Base-by-base conservation (phyloP, 2,888 invertebrate species). In the Beris morrisii region DNA sequence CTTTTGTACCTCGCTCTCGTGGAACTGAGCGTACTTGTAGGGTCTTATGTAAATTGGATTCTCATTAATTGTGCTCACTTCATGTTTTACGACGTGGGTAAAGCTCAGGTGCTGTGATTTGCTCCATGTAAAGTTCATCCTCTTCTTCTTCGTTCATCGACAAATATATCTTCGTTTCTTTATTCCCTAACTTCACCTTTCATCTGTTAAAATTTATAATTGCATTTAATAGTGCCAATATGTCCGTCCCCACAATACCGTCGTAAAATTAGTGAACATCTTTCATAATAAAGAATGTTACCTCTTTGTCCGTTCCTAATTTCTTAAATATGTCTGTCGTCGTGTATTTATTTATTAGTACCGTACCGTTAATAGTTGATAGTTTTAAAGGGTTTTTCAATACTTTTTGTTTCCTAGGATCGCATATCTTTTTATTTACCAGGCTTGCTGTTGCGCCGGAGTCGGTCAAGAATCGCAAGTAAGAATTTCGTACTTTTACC, bases 141-240 rank as follows among this genome's bases (percentile, higher is more conserved):
- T 22, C 22, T 22, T 22, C 3, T 22, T 22, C 22, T 22, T 4
- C 71, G 58, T n/a, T 76, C 75, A 6, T 65, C 70, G 32, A 76
- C 71, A 59, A 78, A 75, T 3, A 78, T 73, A 45, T 76, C 74
- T 7, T 69, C 67, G 69, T 71, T 75, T 68, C 75, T 61, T 50
- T 28, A 11, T 15, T 52, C 22, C 22, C 22, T 22, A 22, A 3
- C 22, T 22, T 28, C 30, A 63, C 6, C 4, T 1, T 43, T 38
- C 12, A 5, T 43, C 22, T 15, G n/a, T 63, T 53, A 31, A 13
- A 6, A 58, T n/a, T 45, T 45, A 22, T 22, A 22, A 22, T 22
- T 22, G 22, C 22, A 22, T 22, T 22, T 22, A 22, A 22, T 22
- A 3, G 43, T 22, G 43, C 15, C 4, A 58, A 45, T 45, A 28